Conservation (phyloP, 92 coral and sea anemone genomes). For the Actinostola sp. region DNA sequence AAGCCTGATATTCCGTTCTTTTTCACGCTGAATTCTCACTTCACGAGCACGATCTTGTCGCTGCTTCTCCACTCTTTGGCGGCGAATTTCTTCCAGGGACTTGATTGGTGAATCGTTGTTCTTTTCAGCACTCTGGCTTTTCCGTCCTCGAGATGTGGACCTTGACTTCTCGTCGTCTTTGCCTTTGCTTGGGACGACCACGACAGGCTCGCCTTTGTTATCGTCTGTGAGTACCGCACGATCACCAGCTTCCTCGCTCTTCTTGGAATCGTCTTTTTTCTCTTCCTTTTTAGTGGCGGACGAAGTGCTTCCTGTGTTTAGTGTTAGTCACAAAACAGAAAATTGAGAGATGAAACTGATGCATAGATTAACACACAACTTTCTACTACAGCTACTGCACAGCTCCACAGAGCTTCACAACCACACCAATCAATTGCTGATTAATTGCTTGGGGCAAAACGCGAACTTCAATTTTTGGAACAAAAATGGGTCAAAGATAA, state of each 20-base stretch:
- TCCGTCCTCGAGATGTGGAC: constrained; percentile 24
- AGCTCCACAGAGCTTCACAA: not conserved
- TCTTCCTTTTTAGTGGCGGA: constrained; percentile 51
- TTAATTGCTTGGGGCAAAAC: no score
- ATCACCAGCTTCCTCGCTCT: constrained; percentile 19
- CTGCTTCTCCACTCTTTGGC: constrained; percentile 83
- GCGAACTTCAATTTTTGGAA: no score
- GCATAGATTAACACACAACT: constrained; percentile 19
- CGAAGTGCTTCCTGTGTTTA: constrained; percentile 63
- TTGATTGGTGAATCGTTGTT: constrained; percentile 74
- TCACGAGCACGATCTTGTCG: constrained; percentile 73
- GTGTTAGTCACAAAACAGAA: constrained; percentile 65
- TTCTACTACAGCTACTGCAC: constrained; percentile 7
- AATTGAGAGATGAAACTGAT: constrained; percentile 40
- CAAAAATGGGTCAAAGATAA: no score
- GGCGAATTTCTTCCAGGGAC: constrained; percentile 92
- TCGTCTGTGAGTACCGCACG: constrained; percentile 62
- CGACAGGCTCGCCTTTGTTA: constrained; percentile 62
- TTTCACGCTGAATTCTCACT: constrained; percentile 90
- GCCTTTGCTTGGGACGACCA: constrained; percentile 56
- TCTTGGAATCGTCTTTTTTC: constrained; percentile 27
- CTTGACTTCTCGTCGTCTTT: constrained; percentile 62
- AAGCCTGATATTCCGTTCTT: constrained; percentile 86
- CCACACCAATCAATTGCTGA: no score
- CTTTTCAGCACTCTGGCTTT: constrained; percentile 53